Base-by-base conservation (phyloP, 2,113 vertebrate genomes). In the Dicrurus megarhynchus region DNA sequence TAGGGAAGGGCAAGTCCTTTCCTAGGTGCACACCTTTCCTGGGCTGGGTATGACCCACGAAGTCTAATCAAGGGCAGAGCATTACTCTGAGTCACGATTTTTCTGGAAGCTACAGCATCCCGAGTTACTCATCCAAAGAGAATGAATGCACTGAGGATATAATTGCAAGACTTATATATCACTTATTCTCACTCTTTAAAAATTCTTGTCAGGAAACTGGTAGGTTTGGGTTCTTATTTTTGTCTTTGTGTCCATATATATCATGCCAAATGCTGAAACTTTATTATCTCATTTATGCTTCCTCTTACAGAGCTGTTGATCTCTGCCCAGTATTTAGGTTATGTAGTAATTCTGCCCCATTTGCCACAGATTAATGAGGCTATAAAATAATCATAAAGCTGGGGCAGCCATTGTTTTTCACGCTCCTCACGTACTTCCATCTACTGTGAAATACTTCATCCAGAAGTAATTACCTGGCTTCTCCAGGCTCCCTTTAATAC, bases 281-380 rank as follows among this genome's bases (percentile, higher is more conserved):
- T 95, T 84, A 85, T 59, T 87, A n/a, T 77, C 67, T 93, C 84
- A 26, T 69, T 94, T 91, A 94, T 79, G 64, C 39, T 57, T 26
- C 46, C 57, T 93, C 80, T 88, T 67, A n/a, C 50, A 96, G 87
- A 2, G 1, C 33, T 47, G 70, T 75, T 82, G 77, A 46, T 93
- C 78, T 93, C 93, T 91, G 55, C 26, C 52, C 26, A 14, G 60
- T 37, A 26, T 87, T 96, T 89, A 78, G 57, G 70, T 81, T 84
- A 33, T 50, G 24, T 8, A 71, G 90, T 86, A 93, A 96, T 91
- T 93, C 90, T 76, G 41, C 84, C 32, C 49, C 32, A 35, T 92
- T 97, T 96, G 89, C 63, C 87, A 82, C 63, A 93, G 82, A 96
- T 95, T 88, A 96, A 92, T 5, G 75, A 96, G 83, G 80, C 68